These are phyloP conservation scores for Leucoraja erinaceus DNA, from an alignment of 2,113 vertebrate species.

Conservation along the genomic window DNA sequence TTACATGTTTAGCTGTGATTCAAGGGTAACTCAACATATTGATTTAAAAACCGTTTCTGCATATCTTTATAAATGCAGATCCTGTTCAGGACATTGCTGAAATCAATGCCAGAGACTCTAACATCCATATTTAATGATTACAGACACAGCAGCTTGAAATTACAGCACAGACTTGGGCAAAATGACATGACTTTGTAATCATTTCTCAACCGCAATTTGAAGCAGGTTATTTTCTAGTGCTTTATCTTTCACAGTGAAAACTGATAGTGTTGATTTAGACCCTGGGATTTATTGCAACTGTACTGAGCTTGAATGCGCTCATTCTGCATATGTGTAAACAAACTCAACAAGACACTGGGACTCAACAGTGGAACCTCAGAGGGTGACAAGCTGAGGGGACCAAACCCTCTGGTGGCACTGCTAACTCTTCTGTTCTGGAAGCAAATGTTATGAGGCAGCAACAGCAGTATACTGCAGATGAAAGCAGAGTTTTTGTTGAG, in stretches of 20 bases:
- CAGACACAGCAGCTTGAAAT: background rate
- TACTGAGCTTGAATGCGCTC: background rate
- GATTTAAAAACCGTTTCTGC: slow-evolving; percentile 10
- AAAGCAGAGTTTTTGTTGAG: background rate
- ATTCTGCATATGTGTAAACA: background rate
- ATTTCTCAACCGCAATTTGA: background rate
- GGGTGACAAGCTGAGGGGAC: background rate
- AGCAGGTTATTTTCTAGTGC: background rate
- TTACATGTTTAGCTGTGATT: slow-evolving; percentile 16
- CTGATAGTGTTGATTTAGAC: background rate
- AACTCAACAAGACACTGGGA: background rate
- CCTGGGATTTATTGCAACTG: background rate
- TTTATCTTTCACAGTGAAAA: background rate
- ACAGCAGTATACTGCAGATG: background rate
- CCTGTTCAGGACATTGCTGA: background rate
- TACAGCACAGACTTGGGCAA: background rate
- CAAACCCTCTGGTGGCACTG: background rate
- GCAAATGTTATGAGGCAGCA: background rate
- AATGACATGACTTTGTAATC: slow-evolving; percentile 15
- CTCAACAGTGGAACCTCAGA: background rate
- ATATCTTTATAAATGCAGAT: slow-evolving; percentile 29
- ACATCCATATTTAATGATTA: slow-evolving; percentile 3
- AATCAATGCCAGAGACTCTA: slow-evolving; percentile 22
- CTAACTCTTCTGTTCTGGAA: background rate
- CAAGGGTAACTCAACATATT: slow-evolving; percentile 1